These are phyloP conservation scores for Sitobion miscanthi DNA, from an alignment of 1,140 invertebrate genomes.

Conservation along the genomic window DNA sequence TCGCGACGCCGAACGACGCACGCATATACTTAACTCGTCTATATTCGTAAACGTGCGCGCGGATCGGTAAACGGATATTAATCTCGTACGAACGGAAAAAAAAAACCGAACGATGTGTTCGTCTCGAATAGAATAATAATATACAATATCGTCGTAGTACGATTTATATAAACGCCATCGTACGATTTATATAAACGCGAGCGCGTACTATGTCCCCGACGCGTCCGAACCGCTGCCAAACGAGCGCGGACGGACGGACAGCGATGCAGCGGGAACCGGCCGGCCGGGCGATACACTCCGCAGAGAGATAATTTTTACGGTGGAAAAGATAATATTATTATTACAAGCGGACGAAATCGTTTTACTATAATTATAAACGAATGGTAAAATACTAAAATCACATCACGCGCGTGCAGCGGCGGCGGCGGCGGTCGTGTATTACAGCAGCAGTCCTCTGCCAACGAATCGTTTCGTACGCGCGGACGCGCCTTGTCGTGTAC, in stretches of 20 bases:
- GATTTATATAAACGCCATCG: neutral
- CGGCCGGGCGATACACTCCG: neutral
- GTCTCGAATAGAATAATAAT: neutral
- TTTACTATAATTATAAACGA: neutral
- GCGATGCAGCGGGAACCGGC: neutral
- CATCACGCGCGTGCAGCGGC: neutral
- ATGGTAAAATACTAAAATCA: neutral
- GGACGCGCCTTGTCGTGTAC: neutral
- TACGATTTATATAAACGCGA: neutral
- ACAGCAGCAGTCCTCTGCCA: neutral
- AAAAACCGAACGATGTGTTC: neutral
- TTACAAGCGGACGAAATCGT: neutral
- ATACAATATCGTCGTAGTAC: neutral
- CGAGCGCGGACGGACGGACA: neutral
- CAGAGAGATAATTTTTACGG: neutral
- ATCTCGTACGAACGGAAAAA: neutral
- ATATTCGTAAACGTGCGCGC: neutral
- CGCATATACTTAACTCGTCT: neutral
- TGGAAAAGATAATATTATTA: slow-evolving; percentile 25
- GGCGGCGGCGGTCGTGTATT: neutral
- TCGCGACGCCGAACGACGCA: neutral
- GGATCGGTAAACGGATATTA: neutral
- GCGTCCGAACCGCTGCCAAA: neutral
- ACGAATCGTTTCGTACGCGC: slow-evolving; percentile 4
- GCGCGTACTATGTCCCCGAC: neutral